Percentiles rank a stretch among this genome's conserved stretches.
Conservation (phyloP, 2,797 vertebrate species). For the Protonibea diacanthus region DNA sequence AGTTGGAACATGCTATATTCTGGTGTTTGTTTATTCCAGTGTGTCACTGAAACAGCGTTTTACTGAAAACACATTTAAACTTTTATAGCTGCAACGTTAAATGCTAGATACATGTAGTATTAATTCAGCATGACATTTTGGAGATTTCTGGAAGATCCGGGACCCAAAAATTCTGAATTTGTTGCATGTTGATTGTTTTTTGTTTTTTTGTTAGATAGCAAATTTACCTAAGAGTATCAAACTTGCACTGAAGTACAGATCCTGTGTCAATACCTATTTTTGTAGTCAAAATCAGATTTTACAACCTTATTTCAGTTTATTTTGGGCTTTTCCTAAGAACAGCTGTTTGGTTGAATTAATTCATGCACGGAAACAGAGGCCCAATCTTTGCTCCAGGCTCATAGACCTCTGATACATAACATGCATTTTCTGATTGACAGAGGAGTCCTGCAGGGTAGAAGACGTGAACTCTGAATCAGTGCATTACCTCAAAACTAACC, state of each 20-base stretch:
- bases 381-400: background rate
- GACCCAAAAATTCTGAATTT: background rate
- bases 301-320: background rate
- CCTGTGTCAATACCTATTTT: background rate
- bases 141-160: background rate
- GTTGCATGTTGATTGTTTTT: background rate
- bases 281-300: background rate
- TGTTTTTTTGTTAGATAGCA: background rate
- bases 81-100: background rate
- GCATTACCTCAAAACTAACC: background rate
- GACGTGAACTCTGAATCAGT: too few relatives aligned
- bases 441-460: background rate
- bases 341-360: constrained; percentile 6
- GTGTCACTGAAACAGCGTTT: background rate
- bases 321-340: background rate
- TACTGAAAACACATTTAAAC: background rate
- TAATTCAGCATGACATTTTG: background rate
- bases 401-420: background rate
- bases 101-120: background rate
- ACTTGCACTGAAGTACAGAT: background rate
- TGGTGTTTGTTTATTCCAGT: background rate
- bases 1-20: background rate
- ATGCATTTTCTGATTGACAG: background rate
- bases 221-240: background rate
- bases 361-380: background rate